phyloP scores from a whole-genome alignment of 1,140 invertebrate genomes.

The Drosophila parvula region DNA sequence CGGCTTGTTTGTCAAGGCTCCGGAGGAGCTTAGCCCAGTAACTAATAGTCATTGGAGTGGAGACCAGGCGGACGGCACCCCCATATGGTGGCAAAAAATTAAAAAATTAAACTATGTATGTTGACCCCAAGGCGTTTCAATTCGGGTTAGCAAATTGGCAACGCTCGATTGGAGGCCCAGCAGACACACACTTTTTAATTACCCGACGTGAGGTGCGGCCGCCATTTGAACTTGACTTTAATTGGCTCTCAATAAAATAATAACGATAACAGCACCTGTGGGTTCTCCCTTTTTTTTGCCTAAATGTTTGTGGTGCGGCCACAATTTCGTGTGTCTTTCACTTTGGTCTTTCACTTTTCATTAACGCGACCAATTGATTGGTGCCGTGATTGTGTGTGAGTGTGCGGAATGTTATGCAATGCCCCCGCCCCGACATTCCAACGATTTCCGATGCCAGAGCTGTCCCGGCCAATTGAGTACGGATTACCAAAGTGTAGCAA shows the following conservation, averaged over 20 bases:
- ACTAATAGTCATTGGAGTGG: conserved; percentile 8
- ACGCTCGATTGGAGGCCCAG: conserved; percentile 62
- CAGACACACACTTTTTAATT: conserved; percentile 57
- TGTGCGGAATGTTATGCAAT: conserved; percentile 54
- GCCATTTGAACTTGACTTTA: conserved; percentile 78
- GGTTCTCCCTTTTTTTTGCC: conserved; percentile 22
- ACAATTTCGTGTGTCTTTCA: conserved; percentile 54
- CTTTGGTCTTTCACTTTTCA: conserved; percentile 80
- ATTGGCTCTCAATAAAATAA: conserved; percentile 76
- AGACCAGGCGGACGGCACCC: conserved; percentile 34
- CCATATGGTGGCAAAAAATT: conserved; percentile 26
- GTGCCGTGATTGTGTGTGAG: conserved; percentile 1
- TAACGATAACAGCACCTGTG: conserved; percentile 26
- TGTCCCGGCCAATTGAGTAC: conserved; percentile 35
- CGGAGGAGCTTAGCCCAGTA: conserved; percentile 27
- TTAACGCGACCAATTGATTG: conserved; percentile 73
- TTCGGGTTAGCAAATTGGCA: conserved; percentile 59
- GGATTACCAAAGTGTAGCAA: conserved; percentile 60
- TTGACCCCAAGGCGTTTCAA: conserved; percentile 45
- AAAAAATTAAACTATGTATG: conserved; percentile 12
- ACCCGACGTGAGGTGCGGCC: conserved; percentile 67
- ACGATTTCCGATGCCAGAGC: conserved; percentile 36
- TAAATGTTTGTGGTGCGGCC: not conserved
- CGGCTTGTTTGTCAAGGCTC: conserved; percentile 51
- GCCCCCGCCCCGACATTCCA: conserved; percentile 37